Conservation (phyloP, 2,888 invertebrate species). For the Phortica okadai region DNA sequence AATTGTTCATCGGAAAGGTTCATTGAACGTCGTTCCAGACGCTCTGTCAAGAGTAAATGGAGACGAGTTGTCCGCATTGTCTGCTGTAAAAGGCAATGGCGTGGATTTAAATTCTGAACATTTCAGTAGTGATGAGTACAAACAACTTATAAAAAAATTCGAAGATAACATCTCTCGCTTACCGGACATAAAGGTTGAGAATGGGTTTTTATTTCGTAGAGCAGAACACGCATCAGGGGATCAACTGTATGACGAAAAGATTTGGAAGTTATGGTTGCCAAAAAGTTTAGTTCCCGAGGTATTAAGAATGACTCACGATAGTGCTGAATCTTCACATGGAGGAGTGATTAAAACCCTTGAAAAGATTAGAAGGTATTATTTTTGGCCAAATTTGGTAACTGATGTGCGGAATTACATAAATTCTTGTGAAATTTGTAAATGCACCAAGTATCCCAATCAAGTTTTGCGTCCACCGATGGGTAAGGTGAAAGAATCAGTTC, state of each 20-base stretch:
- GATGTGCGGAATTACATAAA: too few species aligned
- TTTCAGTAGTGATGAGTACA: not conserved
- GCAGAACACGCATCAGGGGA: not conserved
- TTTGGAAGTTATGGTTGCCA: not conserved
- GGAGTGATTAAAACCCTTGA: not conserved
- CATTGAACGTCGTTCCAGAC: conserved; percentile 53
- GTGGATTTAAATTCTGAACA: not conserved
- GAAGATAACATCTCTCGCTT: not conserved
- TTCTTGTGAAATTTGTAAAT: too few species aligned
- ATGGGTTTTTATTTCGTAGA: not conserved
- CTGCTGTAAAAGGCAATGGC: not conserved
- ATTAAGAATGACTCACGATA: not conserved
- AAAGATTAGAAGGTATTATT: not conserved
- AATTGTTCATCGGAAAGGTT: conserved; percentile 52
- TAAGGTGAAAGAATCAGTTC: too few species aligned
- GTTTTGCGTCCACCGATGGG: too few species aligned
- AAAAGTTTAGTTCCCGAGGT: not conserved
- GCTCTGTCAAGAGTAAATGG: conserved; percentile 43
- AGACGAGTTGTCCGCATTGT: conserved; percentile 9
- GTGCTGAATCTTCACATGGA: not conserved
- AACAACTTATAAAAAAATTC: not conserved
- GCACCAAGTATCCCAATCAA: too few species aligned
- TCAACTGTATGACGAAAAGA: not conserved
- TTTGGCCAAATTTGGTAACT: not conserved
- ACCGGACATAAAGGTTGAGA: not conserved